Conservation (phyloP, 2,888 invertebrate genomes). For the Drosophila incognita region DNA sequence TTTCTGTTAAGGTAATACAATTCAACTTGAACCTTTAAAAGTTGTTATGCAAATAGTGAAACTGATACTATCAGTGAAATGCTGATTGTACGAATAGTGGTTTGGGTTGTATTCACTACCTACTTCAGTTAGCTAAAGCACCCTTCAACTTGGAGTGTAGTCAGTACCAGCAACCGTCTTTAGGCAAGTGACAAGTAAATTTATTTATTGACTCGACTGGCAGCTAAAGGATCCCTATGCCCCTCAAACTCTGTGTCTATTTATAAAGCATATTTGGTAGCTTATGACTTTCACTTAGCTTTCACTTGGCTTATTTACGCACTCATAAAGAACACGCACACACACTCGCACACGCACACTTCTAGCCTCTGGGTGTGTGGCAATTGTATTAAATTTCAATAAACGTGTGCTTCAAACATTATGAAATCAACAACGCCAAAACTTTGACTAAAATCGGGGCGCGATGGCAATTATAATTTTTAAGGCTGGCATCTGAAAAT, state of each 20-base stretch:
- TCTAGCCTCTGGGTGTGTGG: slow-evolving; percentile 28
- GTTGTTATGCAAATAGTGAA: not conserved
- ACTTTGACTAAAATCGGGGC: slow-evolving; percentile 18
- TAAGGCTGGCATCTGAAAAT: not conserved
- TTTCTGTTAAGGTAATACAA: not conserved
- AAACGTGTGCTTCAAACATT: slow-evolving; percentile 49
- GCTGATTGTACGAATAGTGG: not conserved
- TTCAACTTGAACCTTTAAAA: not conserved
- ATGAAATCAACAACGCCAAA: slow-evolving; percentile 43
- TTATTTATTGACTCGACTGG: slow-evolving; percentile 74
- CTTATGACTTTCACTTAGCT: slow-evolving; percentile 66
- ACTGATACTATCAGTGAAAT: not conserved
- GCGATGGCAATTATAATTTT: slow-evolving; percentile 19
- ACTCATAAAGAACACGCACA: slow-evolving; percentile 1
- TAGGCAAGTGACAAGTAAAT: slow-evolving; percentile 58
- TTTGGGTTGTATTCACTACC: not conserved
- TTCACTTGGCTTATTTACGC: slow-evolving; percentile 38
- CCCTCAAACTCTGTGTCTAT: slow-evolving; percentile 4
- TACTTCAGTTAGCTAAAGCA: not conserved
- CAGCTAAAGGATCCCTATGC: slow-evolving; percentile 29
- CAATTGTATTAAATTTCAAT: slow-evolving; percentile 79
- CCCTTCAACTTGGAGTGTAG: not conserved
- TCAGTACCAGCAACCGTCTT: slow-evolving; percentile 9
- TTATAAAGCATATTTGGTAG: slow-evolving; percentile 47
- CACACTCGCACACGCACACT: not conserved